A percentile compares a stretch with the other conserved stretches of the same genome.
phyloP scores from a whole-genome alignment of 2,113 vertebrate species.

The Silurus glanis region DNA sequence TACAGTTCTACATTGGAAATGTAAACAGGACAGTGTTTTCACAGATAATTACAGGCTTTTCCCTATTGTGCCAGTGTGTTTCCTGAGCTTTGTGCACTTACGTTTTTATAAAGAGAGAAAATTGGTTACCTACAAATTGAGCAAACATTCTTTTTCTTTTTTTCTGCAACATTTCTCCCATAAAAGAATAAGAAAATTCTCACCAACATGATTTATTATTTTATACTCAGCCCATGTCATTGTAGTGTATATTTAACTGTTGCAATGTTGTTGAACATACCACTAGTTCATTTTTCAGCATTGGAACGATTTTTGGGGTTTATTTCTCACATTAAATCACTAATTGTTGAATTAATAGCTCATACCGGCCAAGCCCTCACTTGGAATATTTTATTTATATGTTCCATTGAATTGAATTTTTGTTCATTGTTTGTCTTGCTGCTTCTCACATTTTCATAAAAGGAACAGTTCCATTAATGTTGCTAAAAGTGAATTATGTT shows the following conservation, averaged over 20 bases:
- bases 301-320: constrained; percentile 13
- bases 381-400: constrained; percentile 18
- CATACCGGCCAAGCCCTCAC: constrained; percentile 16
- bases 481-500: constrained; percentile 14
- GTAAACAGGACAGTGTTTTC: not conserved
- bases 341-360: not conserved
- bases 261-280: not conserved
- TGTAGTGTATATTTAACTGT: not conserved
- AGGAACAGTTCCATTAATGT: constrained; percentile 22
- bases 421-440: constrained; percentile 42
- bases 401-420: constrained; percentile 24
- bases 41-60: not conserved
- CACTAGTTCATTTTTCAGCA: constrained; percentile 2
- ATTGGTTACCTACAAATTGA: not conserved
- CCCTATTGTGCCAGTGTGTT: not conserved
- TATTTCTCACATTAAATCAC: not conserved
- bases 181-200: not conserved
- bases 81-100: not conserved
- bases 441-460: constrained; percentile 17
- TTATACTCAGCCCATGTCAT: not conserved
- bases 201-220: not conserved
- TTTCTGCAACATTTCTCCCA: not conserved
- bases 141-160: not conserved
- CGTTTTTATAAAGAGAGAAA: not conserved
- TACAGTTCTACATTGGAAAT: not conserved